Evolutionary conservation across 2,888 invertebrate genomes (phyloP).

Genomic region (Ceriagrion tenellum): DNA sequence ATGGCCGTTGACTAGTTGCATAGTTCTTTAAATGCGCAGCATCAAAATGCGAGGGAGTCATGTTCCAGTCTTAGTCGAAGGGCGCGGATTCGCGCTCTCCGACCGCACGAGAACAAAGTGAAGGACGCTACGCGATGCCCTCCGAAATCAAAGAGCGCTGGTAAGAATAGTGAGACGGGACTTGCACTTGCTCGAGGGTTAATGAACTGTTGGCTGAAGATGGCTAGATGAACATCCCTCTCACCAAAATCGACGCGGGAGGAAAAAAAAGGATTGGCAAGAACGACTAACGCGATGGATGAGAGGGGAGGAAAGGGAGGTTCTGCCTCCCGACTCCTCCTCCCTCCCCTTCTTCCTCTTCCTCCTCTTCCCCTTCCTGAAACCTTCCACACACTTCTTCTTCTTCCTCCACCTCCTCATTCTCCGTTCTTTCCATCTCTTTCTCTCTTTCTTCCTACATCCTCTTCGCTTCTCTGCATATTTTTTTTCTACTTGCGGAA

Average conservation of each 20-base stretch:
- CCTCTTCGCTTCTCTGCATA: constrained; percentile 24
- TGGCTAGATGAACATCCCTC: constrained; percentile 32
- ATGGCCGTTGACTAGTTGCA: too few species aligned
- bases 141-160: neutral
- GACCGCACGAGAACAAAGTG: neutral
- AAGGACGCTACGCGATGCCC: neutral
- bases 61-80: neutral
- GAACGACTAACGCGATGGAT: constrained; percentile 26
- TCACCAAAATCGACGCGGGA: constrained; percentile 16
- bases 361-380: neutral
- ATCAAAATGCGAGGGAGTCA: too few species aligned
- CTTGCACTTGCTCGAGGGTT: constrained; percentile 8
- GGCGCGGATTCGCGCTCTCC: neutral
- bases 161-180: neutral
- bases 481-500: neutral
- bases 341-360: neutral
- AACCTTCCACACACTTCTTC: neutral
- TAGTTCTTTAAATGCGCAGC: too few species aligned
- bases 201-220: constrained; percentile 17
- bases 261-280: neutral
- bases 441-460: neutral
- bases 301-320: neutral
- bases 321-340: neutral
- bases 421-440: neutral
- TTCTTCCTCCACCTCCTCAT: neutral